These are phyloP conservation scores for Diabrotica virgifera DNA, from an alignment of 1,140 invertebrate species.

Conservation along the genomic window DNA sequence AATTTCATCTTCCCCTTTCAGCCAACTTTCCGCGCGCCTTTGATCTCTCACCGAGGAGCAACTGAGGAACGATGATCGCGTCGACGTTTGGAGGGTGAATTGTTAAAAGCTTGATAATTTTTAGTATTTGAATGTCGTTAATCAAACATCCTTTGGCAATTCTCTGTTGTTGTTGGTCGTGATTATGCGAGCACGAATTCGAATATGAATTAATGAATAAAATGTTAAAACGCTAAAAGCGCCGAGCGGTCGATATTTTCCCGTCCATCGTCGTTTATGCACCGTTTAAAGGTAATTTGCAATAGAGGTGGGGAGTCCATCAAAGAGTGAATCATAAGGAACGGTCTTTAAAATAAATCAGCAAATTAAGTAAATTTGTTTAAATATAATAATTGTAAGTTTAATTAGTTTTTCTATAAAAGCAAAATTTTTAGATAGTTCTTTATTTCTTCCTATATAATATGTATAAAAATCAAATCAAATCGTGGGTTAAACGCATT, in stretches of 20 bases:
- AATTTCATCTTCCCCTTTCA: too few species aligned
- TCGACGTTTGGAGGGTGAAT: slow-evolving; percentile 36
- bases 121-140: slow-evolving; percentile 40
- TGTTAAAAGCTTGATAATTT: slow-evolving; percentile 44
- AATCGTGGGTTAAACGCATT: too few species aligned
- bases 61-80: slow-evolving; percentile 29
- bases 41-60: too few species aligned
- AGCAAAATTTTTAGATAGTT: too few species aligned
- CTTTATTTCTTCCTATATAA: too few species aligned
- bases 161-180: slow-evolving; percentile 13
- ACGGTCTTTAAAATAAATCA: too few species aligned
- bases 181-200: slow-evolving; percentile 4
- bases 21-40: too few species aligned
- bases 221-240: neutral
- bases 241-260: neutral
- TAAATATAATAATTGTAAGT: too few species aligned
- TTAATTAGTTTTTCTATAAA: too few species aligned
- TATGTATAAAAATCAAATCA: too few species aligned
- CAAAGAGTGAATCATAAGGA: too few species aligned
- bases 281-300: neutral
- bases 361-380: too few species aligned
- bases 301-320: neutral
- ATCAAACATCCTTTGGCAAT: slow-evolving; percentile 31
- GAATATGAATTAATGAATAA: slow-evolving; percentile 3
- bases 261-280: neutral